Evolutionary conservation across 2,113 vertebrate genomes (phyloP), one percentile per base, ranked within the genome.

Genomic region (Acrocephalus kingi): DNA sequence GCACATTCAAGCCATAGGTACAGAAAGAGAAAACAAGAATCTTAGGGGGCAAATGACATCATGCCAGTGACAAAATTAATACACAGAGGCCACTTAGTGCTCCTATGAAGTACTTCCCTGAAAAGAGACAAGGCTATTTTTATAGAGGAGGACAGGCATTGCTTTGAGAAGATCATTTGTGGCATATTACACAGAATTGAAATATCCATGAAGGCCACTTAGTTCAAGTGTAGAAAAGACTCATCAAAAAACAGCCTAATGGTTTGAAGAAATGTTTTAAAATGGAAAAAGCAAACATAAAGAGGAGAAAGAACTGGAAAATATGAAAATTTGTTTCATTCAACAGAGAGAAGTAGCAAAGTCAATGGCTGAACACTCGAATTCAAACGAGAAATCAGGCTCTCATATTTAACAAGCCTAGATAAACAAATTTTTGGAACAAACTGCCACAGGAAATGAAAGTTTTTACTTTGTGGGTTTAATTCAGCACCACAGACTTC

Each of bases 121-220:
- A 3, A 39, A 45, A 68, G 27, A 28, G 10, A 11, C 3, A 59
- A 63, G 28, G 6, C 1, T 59, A 2, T 27, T 71, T 68, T 46
- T 41, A 19, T 13, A 69, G 23, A 48, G 25, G 3, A 67, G 8
- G 13, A 17, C 15, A 72, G 15, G 2, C 8, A 37, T 2, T 15
- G 54, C 3, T 11, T 15, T 68, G 33, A 12, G 18, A 76, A 75
- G 13, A 59, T 8, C 1, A 24, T 30, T 30, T 8, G 8, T 45
- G 16, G 8, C 30, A 48, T 37, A 74, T 39, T 41, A 13, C 33
- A 51, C 2, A 30, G 20, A 84, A 52, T 0, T 25, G 11, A 62
- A 55, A 1, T 11, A 62, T 10, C 6, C 18, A 45, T 5, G 3
- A 24, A 25, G 7, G 19, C 15, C 6, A 23, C 1, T n/a, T 43